These are phyloP conservation scores for Trachurus trachurus DNA, from an alignment of 2,797 vertebrate species.

Conservation along the genomic window DNA sequence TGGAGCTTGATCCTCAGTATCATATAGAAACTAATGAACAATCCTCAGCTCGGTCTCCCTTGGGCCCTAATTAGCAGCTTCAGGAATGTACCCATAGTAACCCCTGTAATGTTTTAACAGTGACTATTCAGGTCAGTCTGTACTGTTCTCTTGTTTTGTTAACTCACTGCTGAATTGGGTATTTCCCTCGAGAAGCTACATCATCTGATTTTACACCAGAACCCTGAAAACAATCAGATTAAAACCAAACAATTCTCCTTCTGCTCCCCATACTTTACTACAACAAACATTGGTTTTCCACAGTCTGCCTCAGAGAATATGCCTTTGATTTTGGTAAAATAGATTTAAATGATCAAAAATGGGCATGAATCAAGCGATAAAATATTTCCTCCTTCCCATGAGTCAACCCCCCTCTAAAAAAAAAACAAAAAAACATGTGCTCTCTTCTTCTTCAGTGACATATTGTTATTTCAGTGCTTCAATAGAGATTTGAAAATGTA, in stretches of 20 bases:
- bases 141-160: background rate
- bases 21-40: slow-evolving; percentile 71
- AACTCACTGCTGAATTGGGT: background rate
- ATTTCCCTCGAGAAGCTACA: background rate
- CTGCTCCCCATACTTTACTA: background rate
- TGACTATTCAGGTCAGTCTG: background rate
- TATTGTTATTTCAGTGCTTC: too few species aligned
- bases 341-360: background rate
- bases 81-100: slow-evolving; percentile 62
- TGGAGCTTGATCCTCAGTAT: slow-evolving; percentile 72
- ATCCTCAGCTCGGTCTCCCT: slow-evolving; percentile 66
- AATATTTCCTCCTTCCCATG: too few species aligned
- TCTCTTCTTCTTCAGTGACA: too few species aligned
- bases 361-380: too few species aligned
- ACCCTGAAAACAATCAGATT: background rate
- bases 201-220: background rate
- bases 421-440: too few species aligned
- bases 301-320: background rate
- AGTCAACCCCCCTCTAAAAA: too few species aligned
- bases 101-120: slow-evolving; percentile 12
- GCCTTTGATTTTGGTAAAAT: background rate
- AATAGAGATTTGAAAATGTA: too few species aligned
- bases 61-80: slow-evolving; percentile 79
- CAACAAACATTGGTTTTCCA: slow-evolving; percentile 11
- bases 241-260: background rate